These are phyloP conservation scores for Mayetiola destructor DNA, from an alignment of 2,888 invertebrate genomes.

Conservation along the genomic window DNA sequence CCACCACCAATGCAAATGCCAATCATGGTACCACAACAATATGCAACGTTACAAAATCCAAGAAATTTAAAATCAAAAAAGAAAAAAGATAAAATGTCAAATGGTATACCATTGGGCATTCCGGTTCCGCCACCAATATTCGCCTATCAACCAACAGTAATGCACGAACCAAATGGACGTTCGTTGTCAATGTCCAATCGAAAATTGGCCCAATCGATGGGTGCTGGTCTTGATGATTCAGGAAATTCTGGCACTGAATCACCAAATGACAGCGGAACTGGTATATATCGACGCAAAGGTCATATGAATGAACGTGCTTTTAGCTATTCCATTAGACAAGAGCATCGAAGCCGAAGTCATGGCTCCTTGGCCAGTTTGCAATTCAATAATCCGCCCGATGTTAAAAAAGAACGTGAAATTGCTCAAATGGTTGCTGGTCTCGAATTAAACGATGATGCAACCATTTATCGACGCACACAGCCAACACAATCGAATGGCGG, in stretches of 20 bases:
- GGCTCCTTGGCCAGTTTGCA: conserved; percentile 82
- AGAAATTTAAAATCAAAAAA: conserved; percentile 39
- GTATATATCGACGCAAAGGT: conserved; percentile 82
- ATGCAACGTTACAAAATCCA: conserved; percentile 48
- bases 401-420: conserved; percentile 81
- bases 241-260: conserved; percentile 40
- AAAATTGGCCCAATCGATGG: conserved; percentile 53
- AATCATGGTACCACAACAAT: conserved; percentile 40
- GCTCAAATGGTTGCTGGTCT: conserved; percentile 87
- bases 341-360: conserved; percentile 83
- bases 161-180: conserved; percentile 36
- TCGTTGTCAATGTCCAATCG: conserved; percentile 40
- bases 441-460: conserved; percentile 62
- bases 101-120: conserved; percentile 36
- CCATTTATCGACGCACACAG: conserved; percentile 44
- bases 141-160: conserved; percentile 39
- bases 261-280: conserved; percentile 50
- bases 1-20: conserved; percentile 26
- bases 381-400: conserved; percentile 62
- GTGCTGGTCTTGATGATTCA: conserved; percentile 45
- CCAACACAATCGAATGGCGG: conserved; percentile 23
- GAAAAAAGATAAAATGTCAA: conserved; percentile 30
- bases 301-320: conserved; percentile 87
- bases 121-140: conserved; percentile 38
- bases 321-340: conserved; percentile 85